Percentiles rank a stretch among this genome's conserved stretches.
phyloP scores from a whole-genome alignment of 2,797 vertebrate genomes.

The Urophycis tenuis region DNA sequence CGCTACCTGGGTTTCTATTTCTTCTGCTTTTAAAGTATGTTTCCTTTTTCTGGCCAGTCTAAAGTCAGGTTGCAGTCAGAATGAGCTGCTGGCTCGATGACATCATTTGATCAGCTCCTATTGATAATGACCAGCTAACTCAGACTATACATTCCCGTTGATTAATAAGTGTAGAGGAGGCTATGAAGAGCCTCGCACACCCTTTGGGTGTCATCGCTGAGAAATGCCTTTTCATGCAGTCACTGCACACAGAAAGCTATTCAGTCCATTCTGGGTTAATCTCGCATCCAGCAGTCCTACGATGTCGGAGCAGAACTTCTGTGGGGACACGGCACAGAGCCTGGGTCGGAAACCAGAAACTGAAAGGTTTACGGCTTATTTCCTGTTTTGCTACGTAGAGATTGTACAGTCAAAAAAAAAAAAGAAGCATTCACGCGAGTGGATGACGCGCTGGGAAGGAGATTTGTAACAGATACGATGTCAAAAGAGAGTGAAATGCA shows the following conservation, averaged over 20 bases:
- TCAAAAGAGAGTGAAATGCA: too few relatives aligned
- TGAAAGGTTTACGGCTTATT: too few relatives aligned
- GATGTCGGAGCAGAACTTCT: too few relatives aligned
- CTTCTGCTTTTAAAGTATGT: not conserved
- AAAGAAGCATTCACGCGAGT: too few relatives aligned
- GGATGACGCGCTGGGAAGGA: too few relatives aligned
- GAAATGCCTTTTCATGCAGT: not conserved
- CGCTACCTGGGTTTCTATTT: constrained; percentile 1
- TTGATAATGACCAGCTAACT: not conserved
- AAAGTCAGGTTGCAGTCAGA: not conserved
- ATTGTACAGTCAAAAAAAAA: too few relatives aligned
- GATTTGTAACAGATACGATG: too few relatives aligned
- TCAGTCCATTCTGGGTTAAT: not conserved
- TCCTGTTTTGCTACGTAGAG: too few relatives aligned
- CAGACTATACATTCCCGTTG: not conserved
- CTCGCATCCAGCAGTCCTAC: too few relatives aligned
- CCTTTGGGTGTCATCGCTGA: not conserved
- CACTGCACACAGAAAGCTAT: not conserved
- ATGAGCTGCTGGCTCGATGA: not conserved
- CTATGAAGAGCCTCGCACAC: not conserved
- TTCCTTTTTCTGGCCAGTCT: not conserved
- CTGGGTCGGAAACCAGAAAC: too few relatives aligned
- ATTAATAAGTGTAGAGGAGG: not conserved
- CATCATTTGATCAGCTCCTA: not conserved
- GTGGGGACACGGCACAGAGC: too few relatives aligned